These are phyloP conservation scores for Chamaetylas fuelleborni DNA, from an alignment of 2,113 vertebrate species.

Conservation along the genomic window DNA sequence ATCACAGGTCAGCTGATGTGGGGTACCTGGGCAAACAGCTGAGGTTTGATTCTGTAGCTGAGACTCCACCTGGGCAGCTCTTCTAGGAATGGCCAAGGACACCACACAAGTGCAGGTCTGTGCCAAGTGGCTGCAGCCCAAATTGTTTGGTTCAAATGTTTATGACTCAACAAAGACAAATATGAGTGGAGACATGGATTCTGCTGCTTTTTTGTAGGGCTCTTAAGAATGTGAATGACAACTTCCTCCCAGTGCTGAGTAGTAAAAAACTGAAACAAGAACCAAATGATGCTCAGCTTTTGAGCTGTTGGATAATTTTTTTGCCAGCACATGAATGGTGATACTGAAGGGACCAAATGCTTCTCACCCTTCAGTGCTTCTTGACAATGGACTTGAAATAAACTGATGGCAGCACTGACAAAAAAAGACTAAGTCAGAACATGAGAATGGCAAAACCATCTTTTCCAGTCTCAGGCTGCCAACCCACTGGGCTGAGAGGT, in stretches of 20 bases:
- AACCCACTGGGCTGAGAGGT: not conserved
- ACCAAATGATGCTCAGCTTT: not conserved
- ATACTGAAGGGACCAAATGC: not conserved
- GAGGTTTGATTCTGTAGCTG: not conserved
- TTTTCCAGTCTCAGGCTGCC: not conserved
- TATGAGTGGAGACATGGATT: fast-evolving
- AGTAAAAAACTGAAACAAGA: not conserved
- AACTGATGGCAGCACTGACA: not conserved
- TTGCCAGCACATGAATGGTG: not conserved
- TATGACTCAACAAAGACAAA: no score
- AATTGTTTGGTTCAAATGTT: not conserved
- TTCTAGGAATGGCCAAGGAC: not conserved
- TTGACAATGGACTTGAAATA: not conserved
- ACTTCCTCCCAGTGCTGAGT: not conserved
- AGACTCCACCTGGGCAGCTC: not conserved
- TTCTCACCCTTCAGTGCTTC: not conserved
- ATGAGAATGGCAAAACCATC: not conserved
- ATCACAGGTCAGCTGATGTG: not conserved
- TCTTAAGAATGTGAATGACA: not conserved
- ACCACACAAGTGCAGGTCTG: not conserved
- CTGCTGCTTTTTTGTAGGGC: not conserved
- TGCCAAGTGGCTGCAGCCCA: not conserved
- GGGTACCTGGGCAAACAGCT: not conserved
- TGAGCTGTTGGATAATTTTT: not conserved
- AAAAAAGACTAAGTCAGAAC: not conserved